Conservation (phyloP, 2,113 vertebrate genomes). For the Noctilio leporinus region DNA sequence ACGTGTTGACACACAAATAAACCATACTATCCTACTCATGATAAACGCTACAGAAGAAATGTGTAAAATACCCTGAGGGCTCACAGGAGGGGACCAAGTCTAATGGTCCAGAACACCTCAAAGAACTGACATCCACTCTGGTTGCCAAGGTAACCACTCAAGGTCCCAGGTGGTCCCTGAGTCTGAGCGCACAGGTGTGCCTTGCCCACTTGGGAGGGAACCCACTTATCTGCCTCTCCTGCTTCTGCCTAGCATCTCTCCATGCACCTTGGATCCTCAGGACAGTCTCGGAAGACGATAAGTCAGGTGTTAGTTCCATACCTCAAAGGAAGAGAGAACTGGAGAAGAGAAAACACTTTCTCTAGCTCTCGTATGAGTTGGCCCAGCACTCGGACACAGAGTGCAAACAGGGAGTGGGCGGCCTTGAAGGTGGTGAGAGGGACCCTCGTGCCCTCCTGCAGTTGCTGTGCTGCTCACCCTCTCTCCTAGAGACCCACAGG, state of each 20-base stretch:
- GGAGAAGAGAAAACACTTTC: background rate
- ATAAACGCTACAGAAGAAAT: background rate
- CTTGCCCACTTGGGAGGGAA: background rate
- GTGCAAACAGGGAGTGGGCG: background rate
- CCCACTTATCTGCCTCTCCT: background rate
- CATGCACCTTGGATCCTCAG: background rate
- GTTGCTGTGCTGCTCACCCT: background rate
- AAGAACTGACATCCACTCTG: background rate
- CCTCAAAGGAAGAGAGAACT: background rate
- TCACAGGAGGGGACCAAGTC: accelerated
- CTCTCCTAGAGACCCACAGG: background rate
- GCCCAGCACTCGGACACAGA: background rate
- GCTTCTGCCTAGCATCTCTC: background rate
- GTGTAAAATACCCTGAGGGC: background rate
- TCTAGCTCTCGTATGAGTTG: background rate
- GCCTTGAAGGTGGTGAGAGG: background rate
- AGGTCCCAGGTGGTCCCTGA: background rate
- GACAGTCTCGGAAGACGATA: background rate
- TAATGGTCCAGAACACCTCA: background rate
- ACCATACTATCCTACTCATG: background rate
- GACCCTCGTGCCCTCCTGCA: accelerated
- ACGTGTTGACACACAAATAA: background rate
- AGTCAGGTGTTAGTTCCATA: background rate
- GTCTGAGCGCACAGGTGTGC: background rate
- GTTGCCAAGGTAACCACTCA: background rate